phyloP scores from a whole-genome alignment of 2,888 invertebrate genomes.

The Drosophila vallismaia region DNA sequence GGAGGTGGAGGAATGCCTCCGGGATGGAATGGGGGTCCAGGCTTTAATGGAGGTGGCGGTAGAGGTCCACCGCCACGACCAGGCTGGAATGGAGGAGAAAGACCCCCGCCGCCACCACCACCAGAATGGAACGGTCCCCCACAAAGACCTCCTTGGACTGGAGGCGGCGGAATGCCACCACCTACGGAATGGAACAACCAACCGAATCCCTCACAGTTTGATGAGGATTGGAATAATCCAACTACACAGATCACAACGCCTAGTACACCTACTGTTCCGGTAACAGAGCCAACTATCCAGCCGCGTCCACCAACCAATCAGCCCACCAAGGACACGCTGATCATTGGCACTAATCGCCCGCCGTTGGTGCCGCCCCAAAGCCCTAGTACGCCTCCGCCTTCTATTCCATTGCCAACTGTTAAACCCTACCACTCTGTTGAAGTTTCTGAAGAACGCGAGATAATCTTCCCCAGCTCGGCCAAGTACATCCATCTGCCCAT shows the following conservation, averaged over 20 bases:
- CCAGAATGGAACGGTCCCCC: constrained; percentile 10
- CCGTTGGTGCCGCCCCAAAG: constrained; percentile 40
- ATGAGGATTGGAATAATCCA: not conserved
- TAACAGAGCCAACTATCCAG: constrained; percentile 23
- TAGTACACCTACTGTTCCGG: not conserved
- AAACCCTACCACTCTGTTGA: constrained; percentile 29
- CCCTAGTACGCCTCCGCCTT: constrained; percentile 1
- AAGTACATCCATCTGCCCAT: constrained; percentile 34
- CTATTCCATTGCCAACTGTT: not conserved
- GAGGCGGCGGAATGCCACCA: not conserved
- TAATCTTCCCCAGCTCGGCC: constrained; percentile 59
- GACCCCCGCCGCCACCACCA: constrained; percentile 9
- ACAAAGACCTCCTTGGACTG: not conserved
- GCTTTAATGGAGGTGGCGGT: constrained; percentile 2
- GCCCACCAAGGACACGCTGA: constrained; percentile 39
- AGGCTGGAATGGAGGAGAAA: constrained; percentile 16
- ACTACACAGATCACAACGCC: not conserved
- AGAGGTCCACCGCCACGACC: constrained; percentile 21
- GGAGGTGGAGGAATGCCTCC: constrained; percentile 6
- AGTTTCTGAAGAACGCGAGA: constrained; percentile 26
- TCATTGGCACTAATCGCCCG: constrained; percentile 55
- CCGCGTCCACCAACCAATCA: constrained; percentile 16
- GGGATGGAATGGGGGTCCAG: not conserved
- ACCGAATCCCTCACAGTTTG: constrained; percentile 2
- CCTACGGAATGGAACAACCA: constrained; percentile 10